Base-by-base conservation (phyloP, 2,113 vertebrate species). In the Nothocercus julius region DNA sequence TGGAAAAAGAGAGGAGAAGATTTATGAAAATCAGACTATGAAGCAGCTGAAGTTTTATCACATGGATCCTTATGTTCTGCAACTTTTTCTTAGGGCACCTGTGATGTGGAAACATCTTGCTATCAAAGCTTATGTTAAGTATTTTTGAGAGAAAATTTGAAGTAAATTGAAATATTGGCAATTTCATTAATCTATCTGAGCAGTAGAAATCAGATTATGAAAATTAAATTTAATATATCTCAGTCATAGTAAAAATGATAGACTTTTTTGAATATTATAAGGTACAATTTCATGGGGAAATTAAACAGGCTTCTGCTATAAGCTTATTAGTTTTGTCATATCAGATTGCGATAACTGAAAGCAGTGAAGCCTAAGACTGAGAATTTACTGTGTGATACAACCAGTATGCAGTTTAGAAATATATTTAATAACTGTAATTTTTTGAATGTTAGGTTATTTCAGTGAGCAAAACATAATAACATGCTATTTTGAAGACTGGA, bases 361-460 rank as follows among this genome's bases (percentile, higher is more conserved):
- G 58, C 64, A 75, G 53, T 4, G 3, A 91, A 85, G 47, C 10
- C 4, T 87, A 30, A 76, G 66, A 38, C 79, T 42, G 62, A 49
- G 64, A 77, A 38, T 70, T 74, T 85, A 58, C 51, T 79, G 44
- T 67, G 27, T 68, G 67, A 56, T 38, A 54, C 21, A 84, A 44
- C 64, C 67, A 86, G 79, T 18, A 25, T 42, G 30, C 34, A 32
- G 59, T 80, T 91, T 61, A 90, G 32, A 89, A 92, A 79, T 21
- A 18, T 19, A 14, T 81, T 80, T 89, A 84, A 87, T 93, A 94
- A 62, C 75, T 79, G 24, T 72, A 87, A 92, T 93, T 85, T 79
- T 76, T 84, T 13, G 40, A 42, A 21, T 91, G 82, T 76, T 76
- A 32, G 44, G 42, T 72, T 49, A 16, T 87, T 67, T 89, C 42